A percentile compares a stretch with the other conserved stretches of the same genome.
phyloP scores from a whole-genome alignment of 2,888 invertebrate genomes.

The Meganola albula region DNA sequence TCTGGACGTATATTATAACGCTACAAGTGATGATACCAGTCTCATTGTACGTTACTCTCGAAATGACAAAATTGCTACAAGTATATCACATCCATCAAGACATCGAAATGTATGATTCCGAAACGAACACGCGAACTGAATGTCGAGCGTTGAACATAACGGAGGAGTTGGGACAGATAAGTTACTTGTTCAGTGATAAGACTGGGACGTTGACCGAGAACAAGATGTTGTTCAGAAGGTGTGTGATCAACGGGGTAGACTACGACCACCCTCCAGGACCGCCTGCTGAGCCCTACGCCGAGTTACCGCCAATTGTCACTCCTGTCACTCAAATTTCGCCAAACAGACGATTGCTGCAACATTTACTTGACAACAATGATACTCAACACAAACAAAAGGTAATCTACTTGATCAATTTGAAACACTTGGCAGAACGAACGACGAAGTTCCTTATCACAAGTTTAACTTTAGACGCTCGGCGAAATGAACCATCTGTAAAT shows the following conservation, averaged over 20 bases:
- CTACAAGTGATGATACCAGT: slow-evolving; percentile 98
- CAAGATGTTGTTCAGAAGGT: slow-evolving; percentile 96
- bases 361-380: slow-evolving; percentile 56
- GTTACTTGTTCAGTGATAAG: slow-evolving; percentile 97
- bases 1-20: slow-evolving; percentile 97
- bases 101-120: slow-evolving; percentile 89
- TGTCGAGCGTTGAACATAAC: slow-evolving; percentile 97
- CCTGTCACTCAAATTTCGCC: slow-evolving; percentile 68
- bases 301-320: slow-evolving; percentile 65
- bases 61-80: slow-evolving; percentile 96
- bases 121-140: slow-evolving; percentile 84
- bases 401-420: too few species aligned
- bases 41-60: slow-evolving; percentile 97
- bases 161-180: slow-evolving; percentile 95
- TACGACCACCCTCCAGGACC: slow-evolving; percentile 89
- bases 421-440: too few species aligned
- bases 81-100: slow-evolving; percentile 97
- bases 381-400: slow-evolving; percentile 80
- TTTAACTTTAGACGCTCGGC: too few species aligned
- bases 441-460: too few species aligned
- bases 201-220: slow-evolving; percentile 99
- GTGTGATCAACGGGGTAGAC: slow-evolving; percentile 92
- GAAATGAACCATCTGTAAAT: too few species aligned
- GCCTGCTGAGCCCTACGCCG: slow-evolving; percentile 79
- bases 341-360: slow-evolving; percentile 61